phyloP scores from a whole-genome alignment of 2,797 vertebrate species.

The Sebastolobus alascanus region DNA sequence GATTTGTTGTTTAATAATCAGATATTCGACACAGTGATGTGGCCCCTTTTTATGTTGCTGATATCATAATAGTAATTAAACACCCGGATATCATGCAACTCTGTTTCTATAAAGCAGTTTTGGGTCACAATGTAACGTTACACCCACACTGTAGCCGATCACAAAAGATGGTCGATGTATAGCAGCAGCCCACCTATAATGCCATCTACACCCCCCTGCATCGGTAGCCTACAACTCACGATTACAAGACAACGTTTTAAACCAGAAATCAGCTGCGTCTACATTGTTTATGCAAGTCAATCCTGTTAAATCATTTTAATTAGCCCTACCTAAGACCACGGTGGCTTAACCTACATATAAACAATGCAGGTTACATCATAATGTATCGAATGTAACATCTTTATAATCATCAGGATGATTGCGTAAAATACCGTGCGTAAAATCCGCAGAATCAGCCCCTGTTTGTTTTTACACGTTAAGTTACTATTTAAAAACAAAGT shows the following conservation, averaged over 20 bases:
- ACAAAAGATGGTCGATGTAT: constrained; percentile 64
- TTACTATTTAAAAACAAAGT: neutral
- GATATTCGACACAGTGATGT: neutral
- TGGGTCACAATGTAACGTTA: constrained; percentile 57
- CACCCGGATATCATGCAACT: neutral
- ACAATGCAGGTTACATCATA: constrained; percentile 48
- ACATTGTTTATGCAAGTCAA: neutral
- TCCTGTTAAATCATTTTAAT: constrained; percentile 42
- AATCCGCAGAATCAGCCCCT: neutral
- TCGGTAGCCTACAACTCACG: neutral
- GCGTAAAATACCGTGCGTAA: constrained; percentile 39
- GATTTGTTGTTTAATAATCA: neutral
- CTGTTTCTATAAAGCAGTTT: constrained; percentile 21
- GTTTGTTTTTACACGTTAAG: constrained; percentile 4
- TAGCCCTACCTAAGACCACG: constrained; percentile 17
- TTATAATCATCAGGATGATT: neutral
- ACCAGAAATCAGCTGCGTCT: neutral
- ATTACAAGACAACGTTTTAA: neutral
- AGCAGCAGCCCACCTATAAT: constrained; percentile 29
- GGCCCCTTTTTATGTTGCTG: neutral
- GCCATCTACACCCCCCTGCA: constrained; percentile 15
- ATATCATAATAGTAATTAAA: neutral
- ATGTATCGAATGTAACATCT: constrained; percentile 9
- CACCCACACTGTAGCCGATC: constrained; percentile 51
- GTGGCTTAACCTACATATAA: constrained; percentile 57